Base-by-base conservation (phyloP, 2,888 invertebrate genomes). In the Drosophila gaucha region DNA sequence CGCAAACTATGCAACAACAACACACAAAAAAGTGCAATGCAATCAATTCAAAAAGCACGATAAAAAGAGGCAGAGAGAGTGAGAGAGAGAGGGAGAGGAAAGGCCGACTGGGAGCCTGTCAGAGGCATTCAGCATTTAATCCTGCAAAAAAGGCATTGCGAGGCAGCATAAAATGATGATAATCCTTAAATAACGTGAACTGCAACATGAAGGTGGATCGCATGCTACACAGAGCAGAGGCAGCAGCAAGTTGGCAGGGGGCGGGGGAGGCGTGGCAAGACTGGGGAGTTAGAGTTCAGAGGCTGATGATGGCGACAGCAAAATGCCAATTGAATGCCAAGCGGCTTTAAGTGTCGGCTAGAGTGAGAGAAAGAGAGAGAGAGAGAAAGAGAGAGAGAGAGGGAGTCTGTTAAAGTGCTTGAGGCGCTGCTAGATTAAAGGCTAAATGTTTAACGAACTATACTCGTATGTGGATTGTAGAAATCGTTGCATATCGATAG, bases 101-200 rank as follows among this genome's bases (percentile, higher is more conserved):
- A 16, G 35, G 6, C 16, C 10, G 28, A 31, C 1, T 8, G 4
- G 14, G 33, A 49, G 49, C 16, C 49, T 35, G 49, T 24, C 30
- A 30, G 39, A 36, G 51, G 47, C 55, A 36, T 50, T 71, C 75
- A 62, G 60, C 80, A 67, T 86, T 84, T 74, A 80, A 85, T 86
- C 85, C 87, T 80, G 82, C 76, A 85, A 78, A 78, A 82, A 80
- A 80, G 83, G 80, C 78, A 74, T 69, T 76, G 70, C 86, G 65
- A 78, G 74, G 83, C 82, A 71, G 74, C 75, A 78, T 68, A 78
- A 82, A 86, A 78, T 86, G 79, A 78, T 86, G 86, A 80, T 88
- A 86, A 87, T 88, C 88, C 86, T 77, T 76, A 85, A 87, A 84
- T 71, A 82, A 79, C 74, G 71, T 70, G 74, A 56, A 39, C 58